These are phyloP conservation scores for Amaurobius ferox DNA, from an alignment of 2,888 invertebrate species.

Conservation along the genomic window DNA sequence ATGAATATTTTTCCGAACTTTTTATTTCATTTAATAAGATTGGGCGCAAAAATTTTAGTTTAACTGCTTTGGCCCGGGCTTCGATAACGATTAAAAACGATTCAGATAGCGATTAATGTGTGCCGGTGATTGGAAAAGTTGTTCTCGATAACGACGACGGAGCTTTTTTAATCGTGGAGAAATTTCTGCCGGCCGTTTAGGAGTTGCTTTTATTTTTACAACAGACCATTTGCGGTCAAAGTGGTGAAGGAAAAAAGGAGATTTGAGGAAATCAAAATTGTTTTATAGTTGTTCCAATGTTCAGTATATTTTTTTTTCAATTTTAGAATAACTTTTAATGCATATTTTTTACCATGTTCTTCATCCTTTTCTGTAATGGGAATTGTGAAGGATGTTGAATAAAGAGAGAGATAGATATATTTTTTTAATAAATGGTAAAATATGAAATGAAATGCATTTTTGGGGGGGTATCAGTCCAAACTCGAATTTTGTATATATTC, in stretches of 20 bases:
- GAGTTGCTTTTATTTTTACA: constrained; percentile 44
- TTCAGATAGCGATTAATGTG: constrained; percentile 69
- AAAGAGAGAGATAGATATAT: no score
- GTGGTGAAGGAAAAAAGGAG: constrained; percentile 8
- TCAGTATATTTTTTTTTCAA: no score
- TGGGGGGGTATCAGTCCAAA: no score
- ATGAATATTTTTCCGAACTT: constrained; percentile 48
- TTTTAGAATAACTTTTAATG: no score
- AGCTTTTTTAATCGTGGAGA: constrained; percentile 56
- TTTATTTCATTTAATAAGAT: constrained; percentile 71
- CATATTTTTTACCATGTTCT: no score
- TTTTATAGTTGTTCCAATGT: neutral
- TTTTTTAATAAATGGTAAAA: no score
- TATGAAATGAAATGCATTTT: no score
- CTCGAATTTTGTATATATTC: no score
- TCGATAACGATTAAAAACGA: constrained; percentile 72
- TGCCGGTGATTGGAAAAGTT: constrained; percentile 69
- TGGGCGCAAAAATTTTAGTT: constrained; percentile 67
- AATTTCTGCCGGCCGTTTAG: constrained; percentile 34
- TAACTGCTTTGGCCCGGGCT: constrained; percentile 70
- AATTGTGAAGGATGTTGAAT: no score
- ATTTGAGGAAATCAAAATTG: neutral
- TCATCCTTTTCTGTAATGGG: no score
- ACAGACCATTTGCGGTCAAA: constrained; percentile 27
- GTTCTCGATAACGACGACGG: constrained; percentile 46